These are phyloP conservation scores for Crenichthys baileyi DNA, from an alignment of 2,797 vertebrate genomes.

Conservation along the genomic window DNA sequence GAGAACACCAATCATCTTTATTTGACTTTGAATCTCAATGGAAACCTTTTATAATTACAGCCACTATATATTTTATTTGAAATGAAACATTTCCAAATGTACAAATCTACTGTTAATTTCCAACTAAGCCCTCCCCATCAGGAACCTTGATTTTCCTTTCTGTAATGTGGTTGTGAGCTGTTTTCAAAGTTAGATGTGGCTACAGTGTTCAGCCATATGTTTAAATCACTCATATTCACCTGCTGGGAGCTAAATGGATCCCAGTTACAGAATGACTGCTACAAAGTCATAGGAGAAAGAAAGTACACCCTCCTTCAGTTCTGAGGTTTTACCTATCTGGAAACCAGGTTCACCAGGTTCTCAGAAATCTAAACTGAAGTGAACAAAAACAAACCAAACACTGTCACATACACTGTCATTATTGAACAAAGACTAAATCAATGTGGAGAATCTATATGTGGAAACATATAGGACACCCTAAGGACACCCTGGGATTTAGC, in stretches of 20 bases:
- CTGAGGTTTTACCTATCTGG: background rate
- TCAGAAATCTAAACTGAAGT: background rate
- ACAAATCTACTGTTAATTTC: background rate
- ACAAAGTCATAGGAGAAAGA: background rate
- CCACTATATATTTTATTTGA: too few relatives aligned
- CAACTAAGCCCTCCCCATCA: background rate
- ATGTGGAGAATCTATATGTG: background rate
- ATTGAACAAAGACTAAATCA: background rate
- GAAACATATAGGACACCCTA: background rate
- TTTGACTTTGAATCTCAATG: background rate
- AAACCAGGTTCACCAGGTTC: background rate
- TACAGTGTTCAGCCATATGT: background rate
- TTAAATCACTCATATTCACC: background rate
- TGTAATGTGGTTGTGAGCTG: background rate
- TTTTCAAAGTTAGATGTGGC: background rate
- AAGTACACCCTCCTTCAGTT: background rate
- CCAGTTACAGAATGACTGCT: background rate
- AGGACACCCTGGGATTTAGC: too few relatives aligned
- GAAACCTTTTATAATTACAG: background rate
- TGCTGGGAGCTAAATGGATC: background rate
- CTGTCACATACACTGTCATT: background rate
- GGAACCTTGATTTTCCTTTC: background rate
- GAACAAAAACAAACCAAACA: background rate
- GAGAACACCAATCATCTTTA: background rate
- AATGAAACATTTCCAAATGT: conserved; percentile 1